These are phyloP conservation scores for Apis mellifera DNA, from an alignment of 1,140 invertebrate species.

Conservation along the genomic window DNA sequence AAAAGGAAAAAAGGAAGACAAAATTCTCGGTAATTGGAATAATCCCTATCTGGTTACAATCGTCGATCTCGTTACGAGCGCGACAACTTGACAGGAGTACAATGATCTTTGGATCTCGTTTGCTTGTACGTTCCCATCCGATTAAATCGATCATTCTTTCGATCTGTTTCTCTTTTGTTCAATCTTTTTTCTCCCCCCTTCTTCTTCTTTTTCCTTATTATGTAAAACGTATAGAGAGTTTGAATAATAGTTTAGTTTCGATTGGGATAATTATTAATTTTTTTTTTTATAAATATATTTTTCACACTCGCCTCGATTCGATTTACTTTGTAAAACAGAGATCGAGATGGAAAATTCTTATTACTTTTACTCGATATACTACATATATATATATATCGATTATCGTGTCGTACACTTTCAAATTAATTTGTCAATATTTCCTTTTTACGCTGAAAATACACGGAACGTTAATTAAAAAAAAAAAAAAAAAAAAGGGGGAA, in stretches of 20 bases:
- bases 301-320: no score
- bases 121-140: background rate
- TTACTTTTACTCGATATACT: no score
- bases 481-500: no score
- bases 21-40: slow-evolving; percentile 17
- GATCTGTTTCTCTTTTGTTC: no score
- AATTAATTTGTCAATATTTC: background rate
- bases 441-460: background rate
- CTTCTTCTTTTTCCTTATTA: background rate
- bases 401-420: background rate
- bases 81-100: slow-evolving; percentile 12
- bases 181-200: background rate
- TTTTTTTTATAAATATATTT: background rate
- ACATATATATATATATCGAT: background rate
- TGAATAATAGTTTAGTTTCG: no score
- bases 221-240: no score
- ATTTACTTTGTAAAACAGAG: no score
- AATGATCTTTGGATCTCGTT: background rate
- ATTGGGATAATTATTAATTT: background rate
- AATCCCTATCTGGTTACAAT: no score
- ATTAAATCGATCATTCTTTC: background rate
- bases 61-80: slow-evolving; percentile 9
- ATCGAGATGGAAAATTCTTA: no score
- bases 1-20: background rate
- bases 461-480: background rate